Evolutionary conservation across 2,113 vertebrate species (phyloP), one percentile per base, ranked within the genome.

Genomic region (Lampris megalopsis): DNA sequence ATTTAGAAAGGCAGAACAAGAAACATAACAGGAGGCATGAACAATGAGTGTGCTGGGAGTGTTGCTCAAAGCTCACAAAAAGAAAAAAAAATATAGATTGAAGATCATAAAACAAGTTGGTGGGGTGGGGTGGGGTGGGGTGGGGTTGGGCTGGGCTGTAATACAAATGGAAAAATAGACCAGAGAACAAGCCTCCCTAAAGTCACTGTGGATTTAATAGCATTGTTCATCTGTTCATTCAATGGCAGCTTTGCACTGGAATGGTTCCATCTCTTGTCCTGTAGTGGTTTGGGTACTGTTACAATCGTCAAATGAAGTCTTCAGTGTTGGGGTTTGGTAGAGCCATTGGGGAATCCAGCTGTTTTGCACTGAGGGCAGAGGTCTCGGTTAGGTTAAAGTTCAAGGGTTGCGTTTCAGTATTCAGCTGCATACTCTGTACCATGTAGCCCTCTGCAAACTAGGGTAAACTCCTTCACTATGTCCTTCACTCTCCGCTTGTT

Each of bases 341-440:
- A 76, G 71, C 57, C 65, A 78, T 69, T 68, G 91, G 75, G 78
- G 88, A 57, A 49, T 83, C 82, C 79, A 71, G 81, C 78, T 73
- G 80, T 64, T 79, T 86, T 87, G 75, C 77, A 64, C 79, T 77
- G 77, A 88, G 83, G 79, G 70, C 73, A 84, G 78, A 86, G 90
- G 90, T 89, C 78, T 68, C 50, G 77, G 54, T 77, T 63, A 56
- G 71, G 76, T 73, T 62, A 81, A 53, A 75, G 82, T 81, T 88
- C 74, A 71, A 53, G 52, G 72, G 63, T 69, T 48, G 68, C 67
- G 72, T 79, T 76, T 99, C 95, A 99, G 95, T 99, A 99, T 85
- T 99, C 97, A 68, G 98, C 97, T 45, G 97, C 97, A 57, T 99
- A 99, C 85, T 99, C 98, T 0, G 98, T 99, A 76, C 98, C 98